Percentiles rank a stretch among this genome's conserved stretches.
phyloP scores from a whole-genome alignment of 1,140 invertebrate genomes.

The Macrobrachium nipponense region DNA sequence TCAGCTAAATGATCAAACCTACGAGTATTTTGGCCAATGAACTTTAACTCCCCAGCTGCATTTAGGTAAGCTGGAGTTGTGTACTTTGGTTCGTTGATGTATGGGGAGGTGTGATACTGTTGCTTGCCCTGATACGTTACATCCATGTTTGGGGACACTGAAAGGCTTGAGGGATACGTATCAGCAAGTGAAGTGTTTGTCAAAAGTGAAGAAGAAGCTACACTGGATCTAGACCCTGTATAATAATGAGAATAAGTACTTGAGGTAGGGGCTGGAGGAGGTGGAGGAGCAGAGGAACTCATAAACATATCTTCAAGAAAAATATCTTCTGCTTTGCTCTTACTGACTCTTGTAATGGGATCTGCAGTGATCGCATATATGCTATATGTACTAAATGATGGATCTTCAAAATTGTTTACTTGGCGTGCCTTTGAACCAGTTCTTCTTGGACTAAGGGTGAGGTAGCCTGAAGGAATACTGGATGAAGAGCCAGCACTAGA shows the following conservation, averaged over 20 bases:
- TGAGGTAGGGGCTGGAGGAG: constrained; percentile 59
- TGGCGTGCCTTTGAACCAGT: constrained; percentile 28
- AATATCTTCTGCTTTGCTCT: constrained; percentile 39
- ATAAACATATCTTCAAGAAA: constrained; percentile 54
- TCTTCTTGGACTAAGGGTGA: constrained; percentile 53
- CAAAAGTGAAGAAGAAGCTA: constrained; percentile 51
- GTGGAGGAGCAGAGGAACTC: constrained; percentile 58
- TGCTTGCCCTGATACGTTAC: constrained; percentile 40
- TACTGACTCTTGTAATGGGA: constrained; percentile 30
- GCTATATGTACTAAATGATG: constrained; percentile 52
- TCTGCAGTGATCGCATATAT: constrained; percentile 57
- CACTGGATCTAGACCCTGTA: constrained; percentile 44
- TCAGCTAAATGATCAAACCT: constrained; percentile 56
- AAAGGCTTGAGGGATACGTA: constrained; percentile 43
- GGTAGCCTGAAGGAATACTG: constrained; percentile 42
- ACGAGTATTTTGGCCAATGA: constrained; percentile 56
- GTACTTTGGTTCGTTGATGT: constrained; percentile 59
- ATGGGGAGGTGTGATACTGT: constrained; percentile 44
- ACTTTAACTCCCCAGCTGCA: constrained; percentile 62
- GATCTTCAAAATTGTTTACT: constrained; percentile 44
- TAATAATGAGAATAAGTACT: constrained; percentile 63
- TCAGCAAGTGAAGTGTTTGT: constrained; percentile 50
- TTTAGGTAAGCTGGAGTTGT: constrained; percentile 59
- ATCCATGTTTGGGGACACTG: constrained; percentile 43
- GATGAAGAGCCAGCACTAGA: constrained; percentile 1